Base-by-base conservation (phyloP, 2,797 vertebrate species). In the Catharus ustulatus region DNA sequence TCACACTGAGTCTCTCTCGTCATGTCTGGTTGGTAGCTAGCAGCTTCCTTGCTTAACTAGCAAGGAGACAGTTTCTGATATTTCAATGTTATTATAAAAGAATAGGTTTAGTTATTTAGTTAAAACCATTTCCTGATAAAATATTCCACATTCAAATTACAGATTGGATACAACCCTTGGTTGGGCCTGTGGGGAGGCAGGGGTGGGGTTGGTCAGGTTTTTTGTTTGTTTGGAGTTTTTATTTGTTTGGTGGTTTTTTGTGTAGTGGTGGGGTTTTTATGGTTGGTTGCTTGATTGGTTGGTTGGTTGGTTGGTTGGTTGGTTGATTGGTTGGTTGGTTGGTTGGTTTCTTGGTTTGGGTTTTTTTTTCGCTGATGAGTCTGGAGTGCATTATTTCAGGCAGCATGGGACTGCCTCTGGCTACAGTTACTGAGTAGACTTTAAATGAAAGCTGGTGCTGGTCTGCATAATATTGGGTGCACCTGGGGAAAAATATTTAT, bases 401-500 rank as follows among this genome's bases (percentile, higher is more conserved):
- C 57, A 92, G 71, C 6, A 15, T 93, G 58, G 76, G 94, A 92
- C 32, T 71, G 94, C 95, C 96, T 91, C 74, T 80, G 81, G 96
- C 81, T 93, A 73, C 61, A 90, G 90, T 78, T 64, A 92, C 23
- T 79, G 54, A 92, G 78, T 6, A 89, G 79, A 91, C 85, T 96
- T 91, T 90, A 95, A 95, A 85, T 93, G 90, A 97, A 88, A 95
- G 57, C 87, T 73, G 73, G 55, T 96, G 86, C 77, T 94, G 34
- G 71, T 64, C 81, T 94, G 81, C 84, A 72, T 85, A 94, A 78
- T 79, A 96, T 82, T 96, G 93, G 77, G 80, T 85, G 90, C 91
- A 97, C 93, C 93, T 97, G 90, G 94, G 49, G 43, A 93, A 96
- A 96, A 96, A 94, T 64, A 95, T 84, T 93, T 88, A 93, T 64